Evolutionary conservation across 2,888 invertebrate species (phyloP), one percentile per base, ranked within the genome.

Genomic region (Acrocera orbiculus): DNA sequence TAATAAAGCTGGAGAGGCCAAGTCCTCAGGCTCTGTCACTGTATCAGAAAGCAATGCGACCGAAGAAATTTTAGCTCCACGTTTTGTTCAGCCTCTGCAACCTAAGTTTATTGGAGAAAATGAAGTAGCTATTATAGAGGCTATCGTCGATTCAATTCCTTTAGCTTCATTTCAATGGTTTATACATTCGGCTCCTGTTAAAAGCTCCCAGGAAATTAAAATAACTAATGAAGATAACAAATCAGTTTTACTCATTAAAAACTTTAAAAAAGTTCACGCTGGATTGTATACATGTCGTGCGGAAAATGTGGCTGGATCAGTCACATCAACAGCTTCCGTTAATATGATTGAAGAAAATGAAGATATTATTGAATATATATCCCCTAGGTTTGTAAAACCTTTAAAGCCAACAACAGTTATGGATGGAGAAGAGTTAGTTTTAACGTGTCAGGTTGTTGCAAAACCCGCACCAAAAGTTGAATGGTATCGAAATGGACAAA

Each of bases 101-200:
- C 80, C 83, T 4, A 73, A 75, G 53, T 66, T 67, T 46, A 73
- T 78, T 33, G 66, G 67, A 17, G 64, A 73, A 49, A 80, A 80
- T 37, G 81, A 82, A 52, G 76, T 79, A 27, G 74, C 79, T 10
- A 70, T 89, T 37, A 61, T 87, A 47, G 83, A 87, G 61, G 73
- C 76, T 4, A 63, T 66, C 42, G 86, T 86, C 2, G 69, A 71
- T 43, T 81, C 86, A 9, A 69, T 65, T 50, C 87, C 87, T 4
- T 65, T 67, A 32, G 82, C 83, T 27, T 81, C 82, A 3, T 86
- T 87, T 66, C 79, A 79, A 54, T 89, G 89, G 89, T 86, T 76
- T 56, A 68, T 77, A 41, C 75, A 81, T 45, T 73, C 72, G 26
- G 70, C 67, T 43, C 79, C 80, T 27, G 64, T 87, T 27, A 67